A percentile compares a stretch with the other conserved stretches of the same genome.
These are phyloP conservation scores for Sphinx pinastri DNA, from an alignment of 2,888 invertebrate species.

Conservation along the genomic window DNA sequence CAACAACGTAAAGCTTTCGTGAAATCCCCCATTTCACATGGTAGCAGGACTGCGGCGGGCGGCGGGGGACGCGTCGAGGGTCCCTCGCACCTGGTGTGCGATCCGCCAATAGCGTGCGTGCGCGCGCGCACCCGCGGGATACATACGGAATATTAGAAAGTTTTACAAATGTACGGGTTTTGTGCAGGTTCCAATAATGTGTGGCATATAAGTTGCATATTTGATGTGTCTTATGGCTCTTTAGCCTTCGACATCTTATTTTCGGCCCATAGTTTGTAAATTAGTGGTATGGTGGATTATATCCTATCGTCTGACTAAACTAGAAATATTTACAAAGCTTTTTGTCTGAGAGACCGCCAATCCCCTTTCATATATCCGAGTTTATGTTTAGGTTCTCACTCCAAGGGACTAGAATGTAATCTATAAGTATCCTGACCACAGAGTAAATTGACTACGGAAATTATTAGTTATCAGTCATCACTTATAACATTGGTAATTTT, in stretches of 20 bases:
- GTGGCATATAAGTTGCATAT: background rate
- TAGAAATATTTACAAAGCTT: too few relatives aligned
- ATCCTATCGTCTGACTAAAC: too few relatives aligned
- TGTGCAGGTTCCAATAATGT: background rate
- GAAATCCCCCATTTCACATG: slow-evolving; percentile 42
- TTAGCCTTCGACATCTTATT: background rate
- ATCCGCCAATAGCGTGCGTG: slow-evolving; percentile 66
- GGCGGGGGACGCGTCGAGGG: slow-evolving; percentile 35
- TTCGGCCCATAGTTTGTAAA: background rate
- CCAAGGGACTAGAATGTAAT: too few relatives aligned
- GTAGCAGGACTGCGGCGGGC: slow-evolving; percentile 34
- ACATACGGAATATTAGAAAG: slow-evolving; percentile 22
- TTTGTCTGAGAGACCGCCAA: too few relatives aligned
- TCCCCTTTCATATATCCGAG: too few relatives aligned
- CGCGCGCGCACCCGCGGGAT: slow-evolving; percentile 36
- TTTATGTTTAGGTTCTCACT: too few relatives aligned
- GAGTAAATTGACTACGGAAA: too few relatives aligned
- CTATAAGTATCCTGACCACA: too few relatives aligned
- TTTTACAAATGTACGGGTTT: slow-evolving; percentile 6
- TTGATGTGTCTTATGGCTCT: background rate
- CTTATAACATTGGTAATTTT: background rate
- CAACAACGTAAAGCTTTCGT: slow-evolving; percentile 34
- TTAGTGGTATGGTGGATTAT: too few relatives aligned
- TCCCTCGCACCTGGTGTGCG: slow-evolving; percentile 60
- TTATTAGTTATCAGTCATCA: too few relatives aligned